phyloP scores from a whole-genome alignment of 1,140 invertebrate species.

The Bombus ignitus region DNA sequence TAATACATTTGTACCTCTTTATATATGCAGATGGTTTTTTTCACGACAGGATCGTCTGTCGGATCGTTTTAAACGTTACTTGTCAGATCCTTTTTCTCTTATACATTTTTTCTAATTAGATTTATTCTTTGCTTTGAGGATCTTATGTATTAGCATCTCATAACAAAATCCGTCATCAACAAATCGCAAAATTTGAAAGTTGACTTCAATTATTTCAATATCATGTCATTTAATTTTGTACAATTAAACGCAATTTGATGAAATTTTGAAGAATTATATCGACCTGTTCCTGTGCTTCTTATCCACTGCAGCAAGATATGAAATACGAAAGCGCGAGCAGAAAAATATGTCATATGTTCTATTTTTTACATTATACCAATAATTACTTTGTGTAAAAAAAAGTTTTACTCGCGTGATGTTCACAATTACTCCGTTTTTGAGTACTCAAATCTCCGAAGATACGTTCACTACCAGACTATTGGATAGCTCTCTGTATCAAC shows the following conservation, averaged over 20 bases:
- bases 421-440: neutral
- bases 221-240: constrained; percentile 40
- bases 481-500: constrained; percentile 19
- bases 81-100: constrained; percentile 5
- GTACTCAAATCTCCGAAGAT: constrained; percentile 24
- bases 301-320: constrained; percentile 29
- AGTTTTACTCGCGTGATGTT: constrained; percentile 23
- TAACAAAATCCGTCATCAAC: constrained; percentile 76
- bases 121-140: constrained; percentile 36
- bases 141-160: constrained; percentile 56
- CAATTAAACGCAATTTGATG: constrained; percentile 42
- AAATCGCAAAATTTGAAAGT: constrained; percentile 62
- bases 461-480: constrained; percentile 7
- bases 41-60: constrained; percentile 52
- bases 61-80: constrained; percentile 67
- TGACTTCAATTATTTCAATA: constrained; percentile 50
- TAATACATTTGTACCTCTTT: constrained; percentile 51
- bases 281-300: constrained; percentile 30
- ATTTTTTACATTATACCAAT: constrained; percentile 45
- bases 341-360: constrained; percentile 57
- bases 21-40: constrained; percentile 35
- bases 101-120: constrained; percentile 39
- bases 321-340: constrained; percentile 46
- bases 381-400: constrained; percentile 56
- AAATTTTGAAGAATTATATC: constrained; percentile 38